These are phyloP conservation scores for Drosophila neoperkinsi DNA, from an alignment of 2,888 invertebrate genomes.

Conservation along the genomic window DNA sequence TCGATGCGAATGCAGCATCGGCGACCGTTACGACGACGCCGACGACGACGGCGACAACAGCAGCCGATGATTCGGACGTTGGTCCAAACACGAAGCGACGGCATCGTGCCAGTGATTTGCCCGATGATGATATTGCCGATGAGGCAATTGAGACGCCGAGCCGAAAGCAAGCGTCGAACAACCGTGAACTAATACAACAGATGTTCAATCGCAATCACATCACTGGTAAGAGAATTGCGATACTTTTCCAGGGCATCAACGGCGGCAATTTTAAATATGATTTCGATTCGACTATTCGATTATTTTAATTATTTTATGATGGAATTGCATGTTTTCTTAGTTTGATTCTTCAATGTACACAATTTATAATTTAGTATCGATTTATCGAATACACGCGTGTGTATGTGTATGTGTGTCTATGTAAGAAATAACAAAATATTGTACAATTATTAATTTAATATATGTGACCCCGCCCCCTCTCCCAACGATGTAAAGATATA, in stretches of 20 bases:
- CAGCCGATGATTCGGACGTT: background rate
- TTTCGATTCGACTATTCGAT: background rate
- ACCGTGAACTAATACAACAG: constrained; percentile 81
- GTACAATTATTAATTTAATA: constrained; percentile 5
- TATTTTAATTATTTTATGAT: background rate
- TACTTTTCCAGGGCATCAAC: constrained; percentile 7
- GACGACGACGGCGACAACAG: background rate
- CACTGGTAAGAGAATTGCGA: constrained; percentile 83
- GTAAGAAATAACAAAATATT: constrained; percentile 1
- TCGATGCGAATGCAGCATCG: background rate
- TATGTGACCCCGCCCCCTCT: background rate
- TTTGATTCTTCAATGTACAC: background rate
- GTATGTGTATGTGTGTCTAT: background rate
- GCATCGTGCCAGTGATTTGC: constrained; percentile 24
- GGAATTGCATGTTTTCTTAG: background rate
- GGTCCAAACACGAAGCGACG: background rate
- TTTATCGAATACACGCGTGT: background rate
- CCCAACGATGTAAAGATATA: constrained; percentile 11
- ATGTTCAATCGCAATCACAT: constrained; percentile 84
- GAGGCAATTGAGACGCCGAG: constrained; percentile 13
- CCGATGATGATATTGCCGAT: constrained; percentile 16
- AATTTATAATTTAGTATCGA: background rate
- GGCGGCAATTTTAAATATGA: background rate
- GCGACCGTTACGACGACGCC: background rate
- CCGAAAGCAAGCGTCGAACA: constrained; percentile 38